Evolutionary conservation across 1,140 invertebrate species (phyloP).

Genomic region (Drosophila ercepeae): DNA sequence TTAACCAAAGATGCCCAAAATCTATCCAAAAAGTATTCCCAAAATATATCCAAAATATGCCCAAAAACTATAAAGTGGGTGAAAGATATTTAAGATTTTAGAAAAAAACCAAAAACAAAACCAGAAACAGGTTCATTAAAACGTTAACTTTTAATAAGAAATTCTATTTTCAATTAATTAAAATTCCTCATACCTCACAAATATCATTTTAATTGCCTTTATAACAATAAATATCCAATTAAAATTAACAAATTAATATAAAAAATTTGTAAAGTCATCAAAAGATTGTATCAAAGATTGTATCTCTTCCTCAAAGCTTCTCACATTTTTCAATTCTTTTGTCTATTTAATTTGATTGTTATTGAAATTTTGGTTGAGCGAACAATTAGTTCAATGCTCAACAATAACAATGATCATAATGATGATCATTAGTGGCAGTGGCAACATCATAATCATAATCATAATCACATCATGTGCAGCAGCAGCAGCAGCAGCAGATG

Average conservation of each 20-base stretch:
- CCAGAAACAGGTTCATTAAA: too few species aligned
- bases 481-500: too few species aligned
- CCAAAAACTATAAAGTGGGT: too few species aligned
- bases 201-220: background rate
- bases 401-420: slow-evolving; percentile 15
- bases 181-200: background rate
- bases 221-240: slow-evolving; percentile 12
- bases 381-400: slow-evolving; percentile 79
- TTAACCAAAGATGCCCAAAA: slow-evolving; percentile 7
- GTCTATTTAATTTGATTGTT: slow-evolving; percentile 14
- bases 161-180: too few species aligned
- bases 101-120: background rate
- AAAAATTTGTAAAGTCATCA: background rate
- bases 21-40: too few species aligned
- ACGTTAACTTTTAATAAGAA: too few species aligned
- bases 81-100: too few species aligned
- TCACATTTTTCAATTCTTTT: slow-evolving; percentile 37
- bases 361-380: slow-evolving; percentile 67
- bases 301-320: slow-evolving; percentile 7
- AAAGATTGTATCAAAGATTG: too few species aligned
- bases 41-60: too few species aligned
- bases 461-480: background rate
- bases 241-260: slow-evolving; percentile 13
- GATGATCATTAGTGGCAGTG: slow-evolving; percentile 12
- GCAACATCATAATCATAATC: slow-evolving; percentile 14